Evolutionary conservation across 2,797 vertebrate genomes (phyloP).

Genomic region (Syngnathus rostellatus): DNA sequence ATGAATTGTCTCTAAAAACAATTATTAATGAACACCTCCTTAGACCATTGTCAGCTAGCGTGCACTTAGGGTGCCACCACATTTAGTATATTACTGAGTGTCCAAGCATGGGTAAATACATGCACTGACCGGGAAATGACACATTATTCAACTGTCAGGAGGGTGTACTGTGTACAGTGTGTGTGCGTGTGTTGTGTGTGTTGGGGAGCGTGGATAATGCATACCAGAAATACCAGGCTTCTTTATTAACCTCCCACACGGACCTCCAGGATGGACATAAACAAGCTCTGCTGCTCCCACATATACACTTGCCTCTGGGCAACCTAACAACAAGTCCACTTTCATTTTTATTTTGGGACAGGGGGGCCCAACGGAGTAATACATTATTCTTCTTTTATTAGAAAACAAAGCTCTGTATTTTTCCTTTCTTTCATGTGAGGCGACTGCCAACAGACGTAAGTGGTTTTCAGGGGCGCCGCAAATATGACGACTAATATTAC

Average conservation of each 20-base stretch:
- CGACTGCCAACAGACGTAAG: not conserved
- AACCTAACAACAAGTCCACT: not conserved
- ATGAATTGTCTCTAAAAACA: not conserved
- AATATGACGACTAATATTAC: not conserved
- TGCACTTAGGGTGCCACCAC: not conserved
- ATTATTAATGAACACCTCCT: not conserved
- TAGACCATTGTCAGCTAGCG: not conserved
- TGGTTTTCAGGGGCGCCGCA: not conserved
- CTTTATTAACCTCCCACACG: constrained; percentile 55
- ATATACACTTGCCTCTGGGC: constrained; percentile 7
- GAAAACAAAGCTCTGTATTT: constrained; percentile 1
- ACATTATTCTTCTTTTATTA: constrained; percentile 4
- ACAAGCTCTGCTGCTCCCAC: constrained; percentile 20
- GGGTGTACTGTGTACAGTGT: constrained; percentile 4
- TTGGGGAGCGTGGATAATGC: constrained; percentile 15
- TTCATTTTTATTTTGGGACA: constrained; percentile 4
- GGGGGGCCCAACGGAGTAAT: not conserved
- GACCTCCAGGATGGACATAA: constrained; percentile 39
- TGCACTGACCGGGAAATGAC: not conserved
- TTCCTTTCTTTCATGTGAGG: not conserved
- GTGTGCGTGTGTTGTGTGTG: constrained; percentile 12
- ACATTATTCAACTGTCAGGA: constrained; percentile 1
- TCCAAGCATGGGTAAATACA: not conserved
- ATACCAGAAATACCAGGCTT: constrained; percentile 62
- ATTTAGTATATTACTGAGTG: not conserved